phyloP scores from a whole-genome alignment of 2,113 vertebrate genomes.

The Silurus glanis region DNA sequence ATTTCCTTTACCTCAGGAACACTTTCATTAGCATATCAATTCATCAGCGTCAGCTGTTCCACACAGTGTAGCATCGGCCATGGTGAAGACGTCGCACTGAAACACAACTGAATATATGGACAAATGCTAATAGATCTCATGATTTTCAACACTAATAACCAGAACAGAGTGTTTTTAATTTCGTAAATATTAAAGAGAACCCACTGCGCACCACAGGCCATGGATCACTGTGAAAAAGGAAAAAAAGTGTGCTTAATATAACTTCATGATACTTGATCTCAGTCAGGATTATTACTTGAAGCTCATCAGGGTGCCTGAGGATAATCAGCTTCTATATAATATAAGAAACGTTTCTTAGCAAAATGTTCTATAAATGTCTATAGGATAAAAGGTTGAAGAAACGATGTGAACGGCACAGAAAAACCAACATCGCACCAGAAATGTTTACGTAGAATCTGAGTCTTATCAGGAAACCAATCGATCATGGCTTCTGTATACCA shows the following conservation, averaged over 20 bases:
- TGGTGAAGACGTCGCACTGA: not conserved
- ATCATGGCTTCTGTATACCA: not conserved
- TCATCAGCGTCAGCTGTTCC: slow-evolving; percentile 20
- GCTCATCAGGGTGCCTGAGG: not conserved
- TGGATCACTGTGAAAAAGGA: slow-evolving; percentile 40
- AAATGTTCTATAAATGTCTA: too few species aligned
- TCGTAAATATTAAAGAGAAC: slow-evolving; percentile 52
- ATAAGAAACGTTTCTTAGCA: slow-evolving; percentile 2
- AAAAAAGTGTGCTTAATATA: slow-evolving; percentile 19
- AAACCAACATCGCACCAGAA: not conserved
- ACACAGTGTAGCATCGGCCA: not conserved
- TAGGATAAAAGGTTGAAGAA: not conserved
- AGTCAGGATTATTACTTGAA: slow-evolving; percentile 2
- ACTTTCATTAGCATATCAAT: slow-evolving; percentile 50
- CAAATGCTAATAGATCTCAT: not conserved
- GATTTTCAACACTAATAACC: slow-evolving; percentile 52
- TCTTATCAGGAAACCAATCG: slow-evolving; percentile 5
- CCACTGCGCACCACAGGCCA: slow-evolving; percentile 29
- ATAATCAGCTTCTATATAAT: not conserved
- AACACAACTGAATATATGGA: not conserved
- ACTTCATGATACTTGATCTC: slow-evolving; percentile 27
- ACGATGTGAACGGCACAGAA: not conserved
- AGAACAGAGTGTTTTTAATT: slow-evolving; percentile 56
- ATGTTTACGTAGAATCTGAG: not conserved
- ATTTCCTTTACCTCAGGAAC: slow-evolving; percentile 28